These are phyloP conservation scores for Psittacus erithacus DNA, from an alignment of 2,113 vertebrate genomes.

Conservation along the genomic window DNA sequence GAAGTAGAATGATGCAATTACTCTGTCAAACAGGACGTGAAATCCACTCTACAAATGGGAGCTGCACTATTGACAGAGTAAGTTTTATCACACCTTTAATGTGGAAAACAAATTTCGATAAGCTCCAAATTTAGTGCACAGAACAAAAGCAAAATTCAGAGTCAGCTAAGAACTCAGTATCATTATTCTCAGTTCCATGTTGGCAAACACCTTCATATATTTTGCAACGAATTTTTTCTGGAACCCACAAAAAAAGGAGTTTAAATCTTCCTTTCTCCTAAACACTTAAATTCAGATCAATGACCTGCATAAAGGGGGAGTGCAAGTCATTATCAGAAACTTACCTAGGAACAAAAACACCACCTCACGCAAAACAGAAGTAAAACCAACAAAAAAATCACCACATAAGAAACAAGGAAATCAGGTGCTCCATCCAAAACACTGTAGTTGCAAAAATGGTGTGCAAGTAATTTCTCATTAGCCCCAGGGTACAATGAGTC, in stretches of 20 bases:
- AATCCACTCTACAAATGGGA: neutral
- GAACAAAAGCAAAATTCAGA: neutral
- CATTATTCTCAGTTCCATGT: neutral
- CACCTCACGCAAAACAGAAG: neutral
- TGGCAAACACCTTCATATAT: neutral
- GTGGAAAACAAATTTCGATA: neutral
- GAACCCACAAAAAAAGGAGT: neutral
- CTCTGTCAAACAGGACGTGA: neutral
- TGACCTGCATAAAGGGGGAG: neutral
- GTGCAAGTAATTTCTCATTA: neutral
- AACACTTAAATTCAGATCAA: neutral
- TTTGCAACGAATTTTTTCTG: neutral
- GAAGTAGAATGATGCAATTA: constrained; percentile 18
- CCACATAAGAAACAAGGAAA: neutral
- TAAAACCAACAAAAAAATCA: neutral
- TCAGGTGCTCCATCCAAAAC: neutral
- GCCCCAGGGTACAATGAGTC: neutral
- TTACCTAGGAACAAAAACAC: neutral
- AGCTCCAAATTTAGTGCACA: neutral
- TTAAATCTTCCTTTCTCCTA: neutral
- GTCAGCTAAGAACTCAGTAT: neutral
- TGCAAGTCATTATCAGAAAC: neutral
- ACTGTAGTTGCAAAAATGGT: neutral
- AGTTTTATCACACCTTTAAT: neutral
- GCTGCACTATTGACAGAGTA: neutral